Percentiles rank a stretch among this genome's conserved stretches.
Conservation (phyloP, 2,797 vertebrate species). For the Arctocebus calabarensis region DNA sequence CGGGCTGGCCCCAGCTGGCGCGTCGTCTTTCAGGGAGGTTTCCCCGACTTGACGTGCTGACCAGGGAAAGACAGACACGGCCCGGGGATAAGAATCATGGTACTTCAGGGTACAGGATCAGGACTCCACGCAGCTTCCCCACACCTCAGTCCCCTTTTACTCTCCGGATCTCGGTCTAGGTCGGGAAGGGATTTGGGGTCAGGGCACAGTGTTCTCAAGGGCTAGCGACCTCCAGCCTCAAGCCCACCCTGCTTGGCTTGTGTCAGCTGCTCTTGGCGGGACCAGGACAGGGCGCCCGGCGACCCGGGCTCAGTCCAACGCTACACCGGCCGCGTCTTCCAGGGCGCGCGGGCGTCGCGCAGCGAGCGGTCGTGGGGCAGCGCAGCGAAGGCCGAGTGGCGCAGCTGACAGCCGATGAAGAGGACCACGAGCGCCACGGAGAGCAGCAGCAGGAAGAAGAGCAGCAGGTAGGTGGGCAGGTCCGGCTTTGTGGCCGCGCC, state of each 20-base stretch:
- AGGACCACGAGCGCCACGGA: conserved; percentile 96
- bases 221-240: background rate
- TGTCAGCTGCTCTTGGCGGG: background rate
- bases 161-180: background rate
- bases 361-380: conserved; percentile 98
- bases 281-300: background rate
- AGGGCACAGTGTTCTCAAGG: background rate
- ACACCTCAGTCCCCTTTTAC: background rate
- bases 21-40: background rate
- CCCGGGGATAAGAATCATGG: background rate
- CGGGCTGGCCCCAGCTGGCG: too few species aligned
- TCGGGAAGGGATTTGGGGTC: background rate
- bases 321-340: conserved; percentile 92
- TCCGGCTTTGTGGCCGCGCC: conserved; percentile 96
- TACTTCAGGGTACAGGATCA: background rate
- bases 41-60: background rate
- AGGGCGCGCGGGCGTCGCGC: conserved; percentile 95
- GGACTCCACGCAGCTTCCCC: background rate
- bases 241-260: background rate
- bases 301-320: background rate
- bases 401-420: conserved; percentile 99
- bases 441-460: conserved; percentile 96
- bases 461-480: conserved; percentile 95
- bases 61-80: background rate
- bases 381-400: conserved; percentile 97